Evolutionary conservation across 1,140 invertebrate species (phyloP), one percentile per base, ranked within the genome.

Genomic region (Drosophila sproati): DNA sequence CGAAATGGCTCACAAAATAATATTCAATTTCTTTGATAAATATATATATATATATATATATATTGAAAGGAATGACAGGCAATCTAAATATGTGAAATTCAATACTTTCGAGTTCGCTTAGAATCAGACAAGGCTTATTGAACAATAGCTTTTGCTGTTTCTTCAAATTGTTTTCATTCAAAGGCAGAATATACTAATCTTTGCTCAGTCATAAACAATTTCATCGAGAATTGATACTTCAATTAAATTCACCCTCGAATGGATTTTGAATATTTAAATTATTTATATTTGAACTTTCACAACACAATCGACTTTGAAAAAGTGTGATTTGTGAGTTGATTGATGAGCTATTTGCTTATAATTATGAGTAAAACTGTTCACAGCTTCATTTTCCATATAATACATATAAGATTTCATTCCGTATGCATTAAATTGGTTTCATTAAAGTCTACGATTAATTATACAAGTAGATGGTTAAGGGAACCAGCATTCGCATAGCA

Each of bases 1-100:
- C 57, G 4, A 60, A 60, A 48, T 48, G 41, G 56, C 41, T 60
- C 56, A 60, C 41, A 60, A 3, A 43, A 47, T 47, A 60, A 47
- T 28, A 60, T 20, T 60, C 31, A 60, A 60, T 12, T 35, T 7
- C 37, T 39, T 8, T 39, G 7, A 10, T 39, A 20, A 20, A 20
- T 20, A 20, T 20, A 20, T 20, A 20, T 20, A 20, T 20, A 20
- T 20, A 20, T 20, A 20, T 20, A 20, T 20, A 20, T 20, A 20
- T 2, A 20, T 20, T 20, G 20, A 20, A 20, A 20, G 20, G 20
- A 20, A 20, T 20, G 20, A 20, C 20, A 20, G 20, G 20, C 20
- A 20, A 20, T 20, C 20, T 20, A 20, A 20, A 20, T 45, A 39
- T 39, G 8, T 28, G 5, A 50, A 31, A 43, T n/a, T 43, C 10